Base-by-base conservation (phyloP, 2,888 invertebrate species). In the Cylloceria caligata region DNA sequence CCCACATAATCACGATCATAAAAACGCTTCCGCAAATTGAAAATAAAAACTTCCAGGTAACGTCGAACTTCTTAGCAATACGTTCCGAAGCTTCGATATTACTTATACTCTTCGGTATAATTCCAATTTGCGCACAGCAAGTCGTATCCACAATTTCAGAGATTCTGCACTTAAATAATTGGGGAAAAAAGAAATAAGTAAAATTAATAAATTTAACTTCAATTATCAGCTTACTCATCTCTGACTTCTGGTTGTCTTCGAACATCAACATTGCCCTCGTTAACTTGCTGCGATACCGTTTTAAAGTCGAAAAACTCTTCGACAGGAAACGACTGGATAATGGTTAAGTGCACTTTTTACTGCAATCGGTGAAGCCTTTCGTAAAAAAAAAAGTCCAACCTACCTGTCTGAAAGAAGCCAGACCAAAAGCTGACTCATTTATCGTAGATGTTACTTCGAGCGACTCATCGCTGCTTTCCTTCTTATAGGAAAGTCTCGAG, bases 291-390 rank as follows among this genome's bases (percentile, higher is more conserved):
- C 7, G 78, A 55, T n/a, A 39, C 49, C 11, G 60, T 62, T 52
- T 79, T 67, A 52, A 68, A 79, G 30, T 73, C 68, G 62, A 62
- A 60, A 62, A 73, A 79, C 36, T 73, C 73, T 42, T 79, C 73
- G n/a, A 67, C 73, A 6, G 60, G 60, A 30, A 16, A 49, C 16
- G 49, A 60, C 79, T 73, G 73, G 49, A 72, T 45, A 42, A 47
- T n/a, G 72, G 45, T 72, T 60, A 34, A 60, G 34, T 49, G 47
- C 24, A 60, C n/a, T 34, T 60, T 60, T 60, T 9, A 19, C 30
- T 60, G 60, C 34, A 34, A 76, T 47, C 21, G n/a, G 7, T n/a
- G 42, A 34, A 34, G 7, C 45, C 34, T 30, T 11, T 19, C 16
- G 13, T 16, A n/a, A 30, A 42, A 55, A 36, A 36, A 34, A 24